Conservation (phyloP, 2,888 invertebrate genomes). For the Melinaea marsaeus region DNA sequence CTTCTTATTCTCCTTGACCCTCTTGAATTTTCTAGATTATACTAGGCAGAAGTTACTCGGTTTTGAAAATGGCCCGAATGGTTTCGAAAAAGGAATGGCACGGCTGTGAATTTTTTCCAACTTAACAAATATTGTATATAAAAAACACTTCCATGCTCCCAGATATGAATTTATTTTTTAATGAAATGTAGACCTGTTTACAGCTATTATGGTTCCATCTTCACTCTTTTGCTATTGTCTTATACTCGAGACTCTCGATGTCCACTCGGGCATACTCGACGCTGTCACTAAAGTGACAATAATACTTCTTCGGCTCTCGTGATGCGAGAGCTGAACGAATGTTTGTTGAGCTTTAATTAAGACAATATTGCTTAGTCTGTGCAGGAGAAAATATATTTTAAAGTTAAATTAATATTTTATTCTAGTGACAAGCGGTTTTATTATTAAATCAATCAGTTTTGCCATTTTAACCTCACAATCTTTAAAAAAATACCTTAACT, state of each 20-base stretch:
- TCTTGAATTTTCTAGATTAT: no score
- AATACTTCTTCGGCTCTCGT: slow-evolving; percentile 18
- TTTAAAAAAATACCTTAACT: no score
- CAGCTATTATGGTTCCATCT: neutral
- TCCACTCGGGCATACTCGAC: neutral
- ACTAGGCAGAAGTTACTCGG: no score
- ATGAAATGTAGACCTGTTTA: neutral
- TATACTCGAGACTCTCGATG: neutral
- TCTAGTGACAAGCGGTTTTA: neutral
- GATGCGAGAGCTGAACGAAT: slow-evolving; percentile 48
- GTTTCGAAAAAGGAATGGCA: no score
- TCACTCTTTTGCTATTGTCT: slow-evolving; percentile 2
- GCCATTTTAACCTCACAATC: no score
- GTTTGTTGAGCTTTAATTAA: slow-evolving; percentile 56
- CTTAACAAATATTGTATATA: neutral
- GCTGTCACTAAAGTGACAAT: slow-evolving; percentile 17
- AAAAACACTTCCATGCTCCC: neutral
- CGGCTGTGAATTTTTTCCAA: no score
- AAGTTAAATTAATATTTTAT: neutral
- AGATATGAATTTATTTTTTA: neutral
- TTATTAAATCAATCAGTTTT: no score
- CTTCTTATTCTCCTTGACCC: no score
- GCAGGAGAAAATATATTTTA: slow-evolving; percentile 22
- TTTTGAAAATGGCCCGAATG: no score
- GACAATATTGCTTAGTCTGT: slow-evolving; percentile 47